Conservation (phyloP, 2,797 vertebrate species). For the Periparus ater region DNA sequence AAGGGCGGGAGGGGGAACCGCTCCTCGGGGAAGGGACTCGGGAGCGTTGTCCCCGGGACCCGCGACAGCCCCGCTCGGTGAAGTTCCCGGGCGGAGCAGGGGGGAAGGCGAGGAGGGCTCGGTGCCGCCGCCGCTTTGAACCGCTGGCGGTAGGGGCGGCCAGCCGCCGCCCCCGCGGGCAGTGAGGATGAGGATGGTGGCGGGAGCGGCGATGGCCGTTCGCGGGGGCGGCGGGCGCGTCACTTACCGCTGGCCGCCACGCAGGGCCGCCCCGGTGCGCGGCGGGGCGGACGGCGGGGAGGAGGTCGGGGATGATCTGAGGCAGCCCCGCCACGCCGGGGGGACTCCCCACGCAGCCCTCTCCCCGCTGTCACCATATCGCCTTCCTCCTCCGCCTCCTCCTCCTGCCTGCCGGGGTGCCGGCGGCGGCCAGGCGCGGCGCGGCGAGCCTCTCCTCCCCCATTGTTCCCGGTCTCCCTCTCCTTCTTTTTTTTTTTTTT, state of each 20-base stretch:
- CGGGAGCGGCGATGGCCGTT: conserved; percentile 45
- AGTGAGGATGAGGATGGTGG: neutral
- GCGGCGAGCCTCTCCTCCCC: conserved; percentile 55
- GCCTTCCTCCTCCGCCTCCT: neutral
- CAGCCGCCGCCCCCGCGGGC: neutral
- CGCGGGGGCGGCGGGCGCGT: conserved; percentile 22
- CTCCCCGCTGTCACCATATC: neutral
- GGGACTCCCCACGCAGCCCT: neutral
- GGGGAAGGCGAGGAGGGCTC: neutral
- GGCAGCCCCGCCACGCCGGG: neutral
- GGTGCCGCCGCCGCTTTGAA: neutral
- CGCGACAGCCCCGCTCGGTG: neutral
- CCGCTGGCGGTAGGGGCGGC: neutral
- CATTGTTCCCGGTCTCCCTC: conserved; percentile 65
- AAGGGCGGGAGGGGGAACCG: neutral
- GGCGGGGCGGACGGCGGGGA: neutral
- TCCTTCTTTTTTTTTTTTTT: conserved; percentile 36
- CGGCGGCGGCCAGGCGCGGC: conserved; percentile 31
- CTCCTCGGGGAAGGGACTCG: neutral
- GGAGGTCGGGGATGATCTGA: neutral
- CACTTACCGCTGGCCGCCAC: conserved; percentile 30
- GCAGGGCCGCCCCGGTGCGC: conserved; percentile 21
- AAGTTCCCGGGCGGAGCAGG: conserved; percentile 9
- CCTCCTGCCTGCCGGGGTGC: neutral
- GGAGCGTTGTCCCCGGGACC: neutral